Evolutionary conservation across 2,113 vertebrate genomes (phyloP), one percentile per base, ranked within the genome.

Genomic region (Mastomys coucha): DNA sequence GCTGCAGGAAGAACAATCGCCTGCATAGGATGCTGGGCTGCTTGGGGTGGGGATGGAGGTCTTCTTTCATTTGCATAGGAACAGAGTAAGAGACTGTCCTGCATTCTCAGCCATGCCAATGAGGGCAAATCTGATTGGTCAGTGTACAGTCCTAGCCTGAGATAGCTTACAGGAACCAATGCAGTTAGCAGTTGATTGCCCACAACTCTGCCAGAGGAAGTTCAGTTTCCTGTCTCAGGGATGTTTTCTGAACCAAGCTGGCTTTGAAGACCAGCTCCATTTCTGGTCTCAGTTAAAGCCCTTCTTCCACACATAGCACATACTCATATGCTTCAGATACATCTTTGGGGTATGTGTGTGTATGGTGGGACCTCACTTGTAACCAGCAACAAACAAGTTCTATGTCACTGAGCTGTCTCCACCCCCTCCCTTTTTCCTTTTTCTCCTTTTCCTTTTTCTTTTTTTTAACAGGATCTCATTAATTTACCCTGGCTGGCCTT

Each of bases 371-470:
- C 31, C 11, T 88, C 13, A 1, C 58, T 28, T 60, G 80, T 60
- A 20, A 22, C 10, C 33, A 2, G 39, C 31, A 70, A 49, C 39
- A 51, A 33, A 51, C 9, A 87, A 53, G 85, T 26, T 36, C 31
- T 51, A 12, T 39, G 7, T 36, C 86, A 53, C 49, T 53, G 33
- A 72, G 33, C 49, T 88, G 31, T 28, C 67, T 70, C 20, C 49
- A 88, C 49, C 5, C 1, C 31, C 51, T n/a, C 9, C 31, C 65
- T 1, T 51, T 69, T 69, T 19, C 26, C 17, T 16, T 2, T n/a
- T 3, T 58, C 10, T n/a, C 56, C 3, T 17, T n/a, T 56, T 8
- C 7, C 4, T 58, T 12, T 2, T 56, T 19, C 4, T 19, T 7
- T 45, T 28, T 16, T 7, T 1, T 36, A 67, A 7, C 31, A 51